Conservation (phyloP, 64 coral and sea anemone genomes). For the Dendrophyllia cribrosa region DNA sequence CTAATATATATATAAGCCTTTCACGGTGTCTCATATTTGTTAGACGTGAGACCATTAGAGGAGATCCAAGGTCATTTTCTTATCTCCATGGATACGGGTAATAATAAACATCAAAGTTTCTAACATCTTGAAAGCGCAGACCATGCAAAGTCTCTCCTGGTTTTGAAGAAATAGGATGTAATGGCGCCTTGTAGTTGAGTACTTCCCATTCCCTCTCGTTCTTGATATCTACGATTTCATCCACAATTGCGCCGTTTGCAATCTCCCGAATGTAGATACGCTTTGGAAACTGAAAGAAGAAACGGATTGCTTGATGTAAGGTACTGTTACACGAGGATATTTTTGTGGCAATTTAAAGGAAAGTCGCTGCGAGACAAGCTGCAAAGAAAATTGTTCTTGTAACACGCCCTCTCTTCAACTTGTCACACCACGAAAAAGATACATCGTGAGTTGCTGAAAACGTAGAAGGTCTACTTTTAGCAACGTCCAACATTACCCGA, state of each 20-base stretch:
- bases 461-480: no score
- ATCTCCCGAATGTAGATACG: slow-evolving; percentile 79
- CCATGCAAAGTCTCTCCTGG: not conserved
- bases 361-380: no score
- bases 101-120: slow-evolving; percentile 72
- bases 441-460: no score
- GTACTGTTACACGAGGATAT: no score
- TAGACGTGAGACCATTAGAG: no score
- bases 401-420: no score
- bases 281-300: slow-evolving; percentile 68
- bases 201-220: slow-evolving; percentile 70
- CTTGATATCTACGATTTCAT: slow-evolving; percentile 75
- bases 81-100: slow-evolving; percentile 65
- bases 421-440: no score
- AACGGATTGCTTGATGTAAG: not conserved
- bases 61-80: not conserved
- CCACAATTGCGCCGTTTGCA: slow-evolving; percentile 61
- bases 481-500: no score
- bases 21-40: no score
- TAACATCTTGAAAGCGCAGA: slow-evolving; percentile 54
- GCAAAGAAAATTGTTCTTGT: no score
- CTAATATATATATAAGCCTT: no score
- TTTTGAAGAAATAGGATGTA: slow-evolving; percentile 23
- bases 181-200: slow-evolving; percentile 62
- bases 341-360: no score